Conservation (phyloP, 2,797 vertebrate species). For the Dromococcyx pavoninus region DNA sequence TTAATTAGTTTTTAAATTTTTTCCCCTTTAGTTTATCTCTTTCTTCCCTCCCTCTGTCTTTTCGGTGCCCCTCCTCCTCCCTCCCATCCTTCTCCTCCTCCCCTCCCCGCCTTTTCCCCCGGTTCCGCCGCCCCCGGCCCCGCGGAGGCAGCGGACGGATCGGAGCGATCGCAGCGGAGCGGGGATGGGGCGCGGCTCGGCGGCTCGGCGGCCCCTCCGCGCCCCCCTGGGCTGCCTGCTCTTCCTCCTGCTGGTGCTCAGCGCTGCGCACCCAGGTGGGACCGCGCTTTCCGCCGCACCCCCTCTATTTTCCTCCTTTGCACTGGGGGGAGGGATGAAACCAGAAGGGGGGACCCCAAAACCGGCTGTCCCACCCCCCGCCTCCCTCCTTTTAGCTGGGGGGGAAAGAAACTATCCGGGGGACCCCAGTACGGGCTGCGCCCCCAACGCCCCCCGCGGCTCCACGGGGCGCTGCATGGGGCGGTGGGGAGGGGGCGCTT, state of each 20-base stretch:
- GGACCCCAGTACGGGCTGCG: too few species aligned
- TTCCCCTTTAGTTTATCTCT: too few species aligned
- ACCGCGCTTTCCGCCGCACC: background rate
- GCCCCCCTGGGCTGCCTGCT: conserved; percentile 56
- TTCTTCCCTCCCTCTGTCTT: background rate
- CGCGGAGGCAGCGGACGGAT: background rate
- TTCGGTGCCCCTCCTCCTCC: conserved; percentile 7
- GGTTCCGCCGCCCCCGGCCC: conserved; percentile 5
- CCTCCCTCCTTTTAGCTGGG: too few species aligned
- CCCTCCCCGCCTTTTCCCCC: background rate
- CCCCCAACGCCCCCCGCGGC: too few species aligned
- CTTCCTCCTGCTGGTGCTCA: conserved; percentile 40
- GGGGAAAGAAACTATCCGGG: too few species aligned
- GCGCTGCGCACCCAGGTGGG: conserved; percentile 55
- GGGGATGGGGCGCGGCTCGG: conserved; percentile 43
- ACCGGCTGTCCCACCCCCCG: background rate
- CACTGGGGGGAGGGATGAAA: background rate
- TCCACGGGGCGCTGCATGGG: background rate
- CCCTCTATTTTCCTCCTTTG: background rate
- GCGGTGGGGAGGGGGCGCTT: background rate
- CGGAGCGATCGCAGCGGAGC: background rate
- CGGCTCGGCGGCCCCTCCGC: conserved; percentile 50
- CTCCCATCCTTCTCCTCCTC: too few species aligned
- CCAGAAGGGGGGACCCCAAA: background rate
- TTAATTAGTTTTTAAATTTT: background rate